Conservation (phyloP, 1,140 invertebrate genomes). For the Diachasma alloeum region DNA sequence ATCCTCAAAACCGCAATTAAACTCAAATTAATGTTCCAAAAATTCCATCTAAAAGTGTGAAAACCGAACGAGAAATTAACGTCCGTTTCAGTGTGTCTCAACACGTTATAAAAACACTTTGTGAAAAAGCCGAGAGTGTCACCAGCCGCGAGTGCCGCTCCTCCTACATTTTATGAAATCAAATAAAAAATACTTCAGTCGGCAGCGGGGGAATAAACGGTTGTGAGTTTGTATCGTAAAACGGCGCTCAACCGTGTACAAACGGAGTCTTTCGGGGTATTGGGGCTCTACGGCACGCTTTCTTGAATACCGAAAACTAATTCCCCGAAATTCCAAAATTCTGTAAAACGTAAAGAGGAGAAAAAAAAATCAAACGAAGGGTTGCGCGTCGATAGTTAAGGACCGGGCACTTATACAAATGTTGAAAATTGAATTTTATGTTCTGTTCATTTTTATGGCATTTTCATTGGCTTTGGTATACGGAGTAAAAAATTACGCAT, state of each 20-base stretch:
- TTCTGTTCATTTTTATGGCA: no score
- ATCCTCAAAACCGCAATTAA: not conserved
- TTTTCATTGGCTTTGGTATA: no score
- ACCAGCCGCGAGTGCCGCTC: not conserved
- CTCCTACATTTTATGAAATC: not conserved
- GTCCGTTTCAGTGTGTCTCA: not conserved
- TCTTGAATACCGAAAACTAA: slow-evolving; percentile 15
- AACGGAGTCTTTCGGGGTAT: not conserved
- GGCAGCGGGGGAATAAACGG: not conserved
- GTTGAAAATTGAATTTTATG: no score
- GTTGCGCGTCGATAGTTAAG: not conserved
- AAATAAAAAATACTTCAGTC: slow-evolving; percentile 1
- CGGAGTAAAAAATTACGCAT: no score
- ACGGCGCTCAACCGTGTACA: not conserved
- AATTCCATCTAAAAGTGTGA: not conserved
- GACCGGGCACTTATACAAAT: no score
- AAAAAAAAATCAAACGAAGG: not conserved
- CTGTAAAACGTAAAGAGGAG: not conserved
- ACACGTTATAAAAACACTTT: slow-evolving; percentile 1
- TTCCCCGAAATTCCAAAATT: not conserved
- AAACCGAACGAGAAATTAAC: not conserved
- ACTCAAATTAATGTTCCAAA: not conserved
- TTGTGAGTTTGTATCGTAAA: slow-evolving; percentile 15
- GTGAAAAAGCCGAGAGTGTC: not conserved
- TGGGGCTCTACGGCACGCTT: not conserved